Evolutionary conservation across 2,797 vertebrate species (phyloP).

Genomic region (Lindbergichthys nudifrons): DNA sequence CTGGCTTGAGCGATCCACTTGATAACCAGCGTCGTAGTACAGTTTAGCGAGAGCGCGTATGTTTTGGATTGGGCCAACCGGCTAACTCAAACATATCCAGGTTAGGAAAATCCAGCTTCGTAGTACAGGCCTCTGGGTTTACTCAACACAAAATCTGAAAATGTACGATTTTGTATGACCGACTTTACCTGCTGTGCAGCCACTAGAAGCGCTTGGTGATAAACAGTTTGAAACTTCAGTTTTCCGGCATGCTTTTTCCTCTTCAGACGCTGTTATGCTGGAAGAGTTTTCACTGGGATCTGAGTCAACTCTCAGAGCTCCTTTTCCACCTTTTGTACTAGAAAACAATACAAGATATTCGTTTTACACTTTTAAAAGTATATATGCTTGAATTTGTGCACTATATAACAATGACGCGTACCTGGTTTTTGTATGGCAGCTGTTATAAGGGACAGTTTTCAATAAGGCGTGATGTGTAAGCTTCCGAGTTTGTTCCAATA

Average conservation of each 20-base stretch:
- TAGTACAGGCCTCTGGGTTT: no score
- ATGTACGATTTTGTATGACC: not conserved
- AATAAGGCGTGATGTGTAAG: constrained; percentile 89
- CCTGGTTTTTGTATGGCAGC: constrained; percentile 88
- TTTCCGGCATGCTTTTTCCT: not conserved
- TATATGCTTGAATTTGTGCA: no score
- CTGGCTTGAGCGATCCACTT: no score
- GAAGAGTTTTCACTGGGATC: not conserved
- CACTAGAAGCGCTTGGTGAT: not conserved
- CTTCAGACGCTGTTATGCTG: not conserved
- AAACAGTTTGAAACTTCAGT: not conserved
- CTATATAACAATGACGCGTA: constrained; percentile 40
- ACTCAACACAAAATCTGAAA: not conserved
- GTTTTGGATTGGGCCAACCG: no score
- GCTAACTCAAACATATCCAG: no score
- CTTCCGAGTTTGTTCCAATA: constrained; percentile 86
- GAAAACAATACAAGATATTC: constrained; percentile 15
- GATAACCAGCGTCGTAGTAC: no score
- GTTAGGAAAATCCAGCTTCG: no score
- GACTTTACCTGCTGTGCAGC: constrained; percentile 50
- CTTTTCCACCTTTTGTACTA: constrained; percentile 70
- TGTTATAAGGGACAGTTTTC: constrained; percentile 88
- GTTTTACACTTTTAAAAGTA: not conserved
- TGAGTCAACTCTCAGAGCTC: not conserved
- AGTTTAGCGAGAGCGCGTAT: no score